Evolutionary conservation across 2,113 vertebrate species (phyloP).

Genomic region (Pungitius pungitius): DNA sequence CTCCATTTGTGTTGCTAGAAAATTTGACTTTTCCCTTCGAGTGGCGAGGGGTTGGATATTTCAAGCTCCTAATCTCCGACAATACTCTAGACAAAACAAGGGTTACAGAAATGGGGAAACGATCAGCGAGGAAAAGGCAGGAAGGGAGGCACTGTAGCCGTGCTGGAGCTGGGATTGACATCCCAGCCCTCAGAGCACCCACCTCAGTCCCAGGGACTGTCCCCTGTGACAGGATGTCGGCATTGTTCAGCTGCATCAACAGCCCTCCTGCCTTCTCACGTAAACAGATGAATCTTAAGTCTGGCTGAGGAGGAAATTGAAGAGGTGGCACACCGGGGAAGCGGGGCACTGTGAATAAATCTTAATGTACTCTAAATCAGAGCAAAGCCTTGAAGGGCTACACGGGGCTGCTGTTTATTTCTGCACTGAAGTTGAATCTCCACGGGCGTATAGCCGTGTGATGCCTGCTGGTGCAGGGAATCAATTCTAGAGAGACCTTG

Average conservation of each 20-base stretch:
- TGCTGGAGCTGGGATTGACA: constrained; percentile 22
- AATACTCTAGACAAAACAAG: constrained; percentile 65
- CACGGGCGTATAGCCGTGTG: constrained; percentile 60
- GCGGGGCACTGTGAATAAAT: constrained; percentile 68
- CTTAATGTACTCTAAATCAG: constrained; percentile 76
- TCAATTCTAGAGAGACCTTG: constrained; percentile 75
- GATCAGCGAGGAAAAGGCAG: constrained; percentile 52
- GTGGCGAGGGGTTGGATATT: constrained; percentile 59
- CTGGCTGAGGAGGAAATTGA: constrained; percentile 69
- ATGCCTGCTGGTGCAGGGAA: constrained; percentile 70
- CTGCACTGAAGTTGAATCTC: constrained; percentile 73
- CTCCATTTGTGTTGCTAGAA: constrained; percentile 65
- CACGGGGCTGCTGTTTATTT: constrained; percentile 72
- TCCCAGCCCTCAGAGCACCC: constrained; percentile 29
- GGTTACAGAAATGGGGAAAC: constrained; percentile 60
- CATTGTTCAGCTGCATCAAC: constrained; percentile 71
- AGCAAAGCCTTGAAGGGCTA: constrained; percentile 69
- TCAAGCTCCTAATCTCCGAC: constrained; percentile 52
- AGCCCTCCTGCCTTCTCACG: constrained; percentile 63
- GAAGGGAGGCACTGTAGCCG: constrained; percentile 29
- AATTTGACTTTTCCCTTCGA: constrained; percentile 67
- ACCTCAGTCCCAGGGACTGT: constrained; percentile 37
- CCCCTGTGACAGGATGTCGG: constrained; percentile 73
- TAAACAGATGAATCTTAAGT: constrained; percentile 68
- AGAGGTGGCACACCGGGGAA: constrained; percentile 66